These are phyloP conservation scores for Macrochelys suwanniensis DNA, from an alignment of 2,797 vertebrate genomes.

Conservation along the genomic window DNA sequence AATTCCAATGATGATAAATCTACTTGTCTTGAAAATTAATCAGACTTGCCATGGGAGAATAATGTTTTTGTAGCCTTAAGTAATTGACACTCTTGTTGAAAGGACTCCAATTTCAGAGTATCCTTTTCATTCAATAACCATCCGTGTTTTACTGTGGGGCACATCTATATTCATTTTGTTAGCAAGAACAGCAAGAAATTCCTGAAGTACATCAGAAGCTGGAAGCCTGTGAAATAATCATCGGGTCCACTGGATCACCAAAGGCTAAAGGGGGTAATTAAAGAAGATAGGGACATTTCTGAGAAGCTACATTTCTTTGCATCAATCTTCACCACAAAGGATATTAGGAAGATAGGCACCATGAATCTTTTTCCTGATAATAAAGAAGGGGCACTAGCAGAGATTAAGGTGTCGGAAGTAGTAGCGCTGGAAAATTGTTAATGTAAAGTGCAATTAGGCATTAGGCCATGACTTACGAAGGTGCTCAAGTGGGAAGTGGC, in stretches of 20 bases:
- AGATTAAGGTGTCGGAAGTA: constrained; percentile 3
- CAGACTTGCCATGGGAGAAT: constrained; percentile 27
- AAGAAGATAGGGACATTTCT: neutral
- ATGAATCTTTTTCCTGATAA: neutral
- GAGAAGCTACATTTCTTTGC: neutral
- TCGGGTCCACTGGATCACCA: neutral
- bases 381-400: neutral
- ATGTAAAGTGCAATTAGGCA: neutral
- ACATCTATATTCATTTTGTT: neutral
- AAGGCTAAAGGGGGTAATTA: neutral
- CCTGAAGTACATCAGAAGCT: neutral
- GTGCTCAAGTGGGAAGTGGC: neutral
- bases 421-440: neutral
- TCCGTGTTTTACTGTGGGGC: neutral
- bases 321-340: neutral
- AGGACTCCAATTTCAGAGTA: constrained; percentile 36
- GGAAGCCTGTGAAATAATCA: neutral
- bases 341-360: neutral
- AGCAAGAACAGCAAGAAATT: neutral
- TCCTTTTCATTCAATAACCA: constrained; percentile 46
- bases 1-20: constrained; percentile 54
- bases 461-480: neutral
- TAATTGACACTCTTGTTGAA: constrained; percentile 31
- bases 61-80: constrained; percentile 46
- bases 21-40: constrained; percentile 60